Evolutionary conservation across 2,797 vertebrate species (phyloP), one percentile per base, ranked within the genome.

Genomic region (Poecile montanus): DNA sequence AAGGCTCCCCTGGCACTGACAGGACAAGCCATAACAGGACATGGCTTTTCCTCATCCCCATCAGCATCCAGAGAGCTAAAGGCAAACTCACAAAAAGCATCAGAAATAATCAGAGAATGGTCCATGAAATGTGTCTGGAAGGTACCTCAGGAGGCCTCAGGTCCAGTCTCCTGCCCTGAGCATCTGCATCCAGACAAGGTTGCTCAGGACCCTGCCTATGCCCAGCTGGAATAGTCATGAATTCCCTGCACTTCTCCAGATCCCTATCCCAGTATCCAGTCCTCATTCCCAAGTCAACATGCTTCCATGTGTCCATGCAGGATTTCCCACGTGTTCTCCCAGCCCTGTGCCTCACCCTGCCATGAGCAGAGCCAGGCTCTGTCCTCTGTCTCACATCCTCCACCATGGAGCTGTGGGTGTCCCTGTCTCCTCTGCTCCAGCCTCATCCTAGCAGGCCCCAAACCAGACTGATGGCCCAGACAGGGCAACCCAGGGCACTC

Each of bases 11-110:
- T 3, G 1, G 60, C 54, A 68, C 26, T 58, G 32, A 29, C 48
- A n/a, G 22, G 13, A 36, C 45, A 63, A 72, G 50, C 11, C 50
- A 30, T 0, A 25, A 25, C 2, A 1, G 16, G 30, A 51, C 2
- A 1, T 0, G 6, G 42, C 25, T 84, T 23, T 34, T 73, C 65
- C 34, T 60, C 70, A 56, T 9, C 27, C 38, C 22, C 61, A 71
- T 5, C 30, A 62, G 30, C 32, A 77, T 3, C 66, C 7, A 2
- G 58, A 38, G 10, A 38, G 20, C 34, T 50, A 36, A 74, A 42
- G 32, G 32, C 29, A 90, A 57, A 40, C 65, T 34, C 12, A 38
- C 4, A n/a, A 11, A 15, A 84, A 47, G 30, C 4, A 3, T 25
- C 44, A 78, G 6, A 58, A 66, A 65, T 14, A 26, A 38, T 16